Conservation (phyloP, 2,888 invertebrate genomes). For the Balanococcus diminutus region DNA sequence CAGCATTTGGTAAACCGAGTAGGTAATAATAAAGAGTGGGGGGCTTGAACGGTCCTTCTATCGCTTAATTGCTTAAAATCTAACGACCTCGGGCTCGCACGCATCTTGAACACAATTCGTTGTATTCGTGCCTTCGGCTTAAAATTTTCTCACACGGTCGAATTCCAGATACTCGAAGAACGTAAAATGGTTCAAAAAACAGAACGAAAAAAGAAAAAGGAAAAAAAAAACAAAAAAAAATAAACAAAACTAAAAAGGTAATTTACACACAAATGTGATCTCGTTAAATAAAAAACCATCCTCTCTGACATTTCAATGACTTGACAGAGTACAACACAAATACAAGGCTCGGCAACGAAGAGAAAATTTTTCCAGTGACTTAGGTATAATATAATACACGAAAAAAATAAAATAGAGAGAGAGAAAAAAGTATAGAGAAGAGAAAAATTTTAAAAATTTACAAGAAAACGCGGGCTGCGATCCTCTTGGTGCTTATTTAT, state of each 20-base stretch:
- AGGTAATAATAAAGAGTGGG: neutral
- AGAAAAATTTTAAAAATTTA: slow-evolving; percentile 54
- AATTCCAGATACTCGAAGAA: neutral
- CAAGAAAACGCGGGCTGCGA: slow-evolving; percentile 55
- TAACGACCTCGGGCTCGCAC: neutral
- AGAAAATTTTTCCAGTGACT: neutral
- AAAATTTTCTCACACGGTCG: neutral
- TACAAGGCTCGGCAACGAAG: neutral
- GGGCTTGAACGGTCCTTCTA: neutral
- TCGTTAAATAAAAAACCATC: neutral
- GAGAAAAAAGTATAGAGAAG: neutral
- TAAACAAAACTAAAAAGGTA: neutral
- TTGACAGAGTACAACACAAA: neutral
- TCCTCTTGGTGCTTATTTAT: slow-evolving; percentile 37
- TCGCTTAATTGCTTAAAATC: neutral
- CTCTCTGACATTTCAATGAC: neutral
- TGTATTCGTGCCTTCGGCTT: neutral
- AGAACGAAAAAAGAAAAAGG: neutral
- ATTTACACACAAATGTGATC: neutral
- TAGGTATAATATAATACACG: neutral
- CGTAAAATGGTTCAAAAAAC: neutral
- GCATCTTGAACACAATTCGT: slow-evolving; percentile 46
- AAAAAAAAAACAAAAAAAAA: neutral
- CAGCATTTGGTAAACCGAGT: neutral
- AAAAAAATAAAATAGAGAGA: slow-evolving; percentile 7